Evolutionary conservation across 2,113 vertebrate species (phyloP).

Genomic region (Brienomyrus brachyistius): DNA sequence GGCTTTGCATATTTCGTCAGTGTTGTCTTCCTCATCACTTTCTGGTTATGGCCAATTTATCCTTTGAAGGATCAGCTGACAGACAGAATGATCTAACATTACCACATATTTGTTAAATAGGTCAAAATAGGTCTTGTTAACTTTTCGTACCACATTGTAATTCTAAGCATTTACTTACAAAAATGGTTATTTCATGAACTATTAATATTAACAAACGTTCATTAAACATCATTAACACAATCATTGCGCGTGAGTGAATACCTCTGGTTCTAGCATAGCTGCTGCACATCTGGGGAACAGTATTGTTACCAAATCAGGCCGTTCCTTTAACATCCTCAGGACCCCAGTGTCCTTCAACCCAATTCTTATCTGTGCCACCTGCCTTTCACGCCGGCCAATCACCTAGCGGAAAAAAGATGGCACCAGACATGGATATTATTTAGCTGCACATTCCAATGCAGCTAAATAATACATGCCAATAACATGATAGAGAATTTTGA

Average conservation of each 20-base stretch:
- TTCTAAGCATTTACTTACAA: not conserved
- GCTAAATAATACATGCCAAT: not conserved
- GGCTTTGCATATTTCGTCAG: not conserved
- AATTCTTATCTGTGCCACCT: not conserved
- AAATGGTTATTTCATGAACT: not conserved
- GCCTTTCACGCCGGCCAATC: not conserved
- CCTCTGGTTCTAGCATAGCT: not conserved
- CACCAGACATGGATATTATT: not conserved
- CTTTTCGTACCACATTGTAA: not conserved
- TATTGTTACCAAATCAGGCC: not conserved
- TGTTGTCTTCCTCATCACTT: not conserved
- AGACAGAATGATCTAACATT: not conserved
- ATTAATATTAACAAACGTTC: not conserved
- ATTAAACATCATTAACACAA: not conserved
- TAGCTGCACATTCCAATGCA: not conserved
- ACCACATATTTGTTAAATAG: not conserved
- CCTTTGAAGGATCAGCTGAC: not conserved
- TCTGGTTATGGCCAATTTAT: not conserved
- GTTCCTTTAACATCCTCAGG: not conserved
- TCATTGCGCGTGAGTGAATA: not conserved
- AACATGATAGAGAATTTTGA: not conserved
- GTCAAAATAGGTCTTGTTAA: no score
- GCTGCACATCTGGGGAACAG: not conserved
- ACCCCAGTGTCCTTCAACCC: not conserved
- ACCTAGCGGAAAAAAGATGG: not conserved